phyloP scores from a whole-genome alignment of 2,113 vertebrate genomes.

The Dipodomys ordii region DNA sequence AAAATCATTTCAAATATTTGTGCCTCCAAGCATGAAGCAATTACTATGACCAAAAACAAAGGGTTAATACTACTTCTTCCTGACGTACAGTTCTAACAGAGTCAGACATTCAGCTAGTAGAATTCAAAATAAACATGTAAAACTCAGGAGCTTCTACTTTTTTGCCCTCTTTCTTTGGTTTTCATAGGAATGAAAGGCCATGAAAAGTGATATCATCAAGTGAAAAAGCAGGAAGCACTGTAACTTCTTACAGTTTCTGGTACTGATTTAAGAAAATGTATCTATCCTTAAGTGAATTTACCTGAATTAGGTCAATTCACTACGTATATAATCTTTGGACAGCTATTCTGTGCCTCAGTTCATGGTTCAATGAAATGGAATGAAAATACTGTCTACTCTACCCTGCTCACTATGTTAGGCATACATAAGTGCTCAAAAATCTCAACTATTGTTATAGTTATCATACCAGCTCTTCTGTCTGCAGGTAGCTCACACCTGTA shows the following conservation, averaged over 20 bases:
- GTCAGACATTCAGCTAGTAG: not conserved
- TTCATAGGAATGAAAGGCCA: not conserved
- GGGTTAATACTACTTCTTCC: not conserved
- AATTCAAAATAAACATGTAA: not conserved
- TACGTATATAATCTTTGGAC: not conserved
- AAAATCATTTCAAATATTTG: constrained; percentile 21
- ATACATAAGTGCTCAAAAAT: not conserved
- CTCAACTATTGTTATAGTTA: not conserved
- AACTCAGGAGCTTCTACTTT: not conserved
- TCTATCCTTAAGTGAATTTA: not conserved
- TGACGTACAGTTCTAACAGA: constrained; percentile 4
- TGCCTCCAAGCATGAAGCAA: not conserved
- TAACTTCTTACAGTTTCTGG: not conserved
- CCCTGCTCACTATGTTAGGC: not conserved
- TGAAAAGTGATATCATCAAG: not conserved
- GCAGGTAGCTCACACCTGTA: too few relatives aligned
- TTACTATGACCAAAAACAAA: constrained; percentile 44
- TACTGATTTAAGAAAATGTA: not conserved
- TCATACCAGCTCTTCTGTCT: too few relatives aligned
- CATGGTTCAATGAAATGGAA: constrained; percentile 11
- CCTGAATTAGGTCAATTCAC: not conserved
- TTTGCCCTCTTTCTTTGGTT: not conserved
- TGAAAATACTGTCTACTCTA: not conserved
- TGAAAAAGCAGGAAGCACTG: not conserved
- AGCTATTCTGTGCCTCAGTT: not conserved